phyloP scores from a whole-genome alignment of 2,797 vertebrate species.

The Garrulus glandarius region DNA sequence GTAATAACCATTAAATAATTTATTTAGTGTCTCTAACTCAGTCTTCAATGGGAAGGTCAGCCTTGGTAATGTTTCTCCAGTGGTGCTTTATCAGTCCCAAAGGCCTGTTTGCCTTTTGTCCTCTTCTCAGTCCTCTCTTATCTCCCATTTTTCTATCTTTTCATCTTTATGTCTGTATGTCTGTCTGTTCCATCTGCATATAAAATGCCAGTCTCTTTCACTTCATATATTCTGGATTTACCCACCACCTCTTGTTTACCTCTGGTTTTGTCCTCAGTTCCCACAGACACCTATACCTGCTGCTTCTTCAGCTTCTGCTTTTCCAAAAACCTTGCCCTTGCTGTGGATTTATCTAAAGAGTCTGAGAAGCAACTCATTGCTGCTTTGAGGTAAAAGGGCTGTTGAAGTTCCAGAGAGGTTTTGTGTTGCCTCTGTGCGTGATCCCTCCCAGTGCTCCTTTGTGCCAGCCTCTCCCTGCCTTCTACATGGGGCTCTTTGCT shows the following conservation, averaged over 20 bases:
- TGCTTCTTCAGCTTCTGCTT: neutral
- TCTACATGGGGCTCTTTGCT: fast-evolving
- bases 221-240: neutral
- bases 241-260: neutral
- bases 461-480: neutral
- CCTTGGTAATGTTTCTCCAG: neutral
- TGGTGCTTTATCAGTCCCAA: neutral
- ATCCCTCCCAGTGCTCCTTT: neutral
- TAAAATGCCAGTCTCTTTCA: neutral
- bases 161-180: neutral
- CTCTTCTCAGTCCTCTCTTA: neutral
- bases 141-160: neutral
- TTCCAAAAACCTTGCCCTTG: neutral
- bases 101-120: neutral
- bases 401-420: neutral
- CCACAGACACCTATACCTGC: fast-evolving
- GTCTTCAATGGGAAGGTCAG: neutral
- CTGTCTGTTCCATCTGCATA: neutral
- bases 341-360: neutral
- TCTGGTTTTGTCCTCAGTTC: neutral
- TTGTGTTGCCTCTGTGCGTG: fast-evolving
- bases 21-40: neutral
- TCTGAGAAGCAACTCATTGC: neutral
- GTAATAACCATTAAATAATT: neutral
- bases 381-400: neutral